phyloP scores from a whole-genome alignment of 92 coral and sea anemone genomes.

The Palythoa grandiflora region DNA sequence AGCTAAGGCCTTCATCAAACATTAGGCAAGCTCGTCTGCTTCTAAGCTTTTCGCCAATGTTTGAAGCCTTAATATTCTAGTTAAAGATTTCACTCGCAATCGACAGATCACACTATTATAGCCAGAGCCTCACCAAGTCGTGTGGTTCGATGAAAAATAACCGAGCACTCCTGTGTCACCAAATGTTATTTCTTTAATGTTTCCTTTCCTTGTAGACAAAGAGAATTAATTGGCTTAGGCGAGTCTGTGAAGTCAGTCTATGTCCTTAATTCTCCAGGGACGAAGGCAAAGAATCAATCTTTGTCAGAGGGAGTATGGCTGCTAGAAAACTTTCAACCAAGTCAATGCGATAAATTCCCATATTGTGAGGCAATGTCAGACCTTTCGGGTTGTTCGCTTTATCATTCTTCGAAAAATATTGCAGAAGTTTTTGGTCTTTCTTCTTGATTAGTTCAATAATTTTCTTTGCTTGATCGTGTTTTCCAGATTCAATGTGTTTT shows the following conservation, averaged over 20 bases:
- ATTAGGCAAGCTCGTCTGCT: neutral
- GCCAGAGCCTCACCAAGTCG: too few relatives aligned
- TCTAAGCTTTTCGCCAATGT: too few relatives aligned
- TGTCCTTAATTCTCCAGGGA: neutral
- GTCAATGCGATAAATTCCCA: neutral
- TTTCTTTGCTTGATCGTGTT: neutral
- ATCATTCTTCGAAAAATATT: too few relatives aligned
- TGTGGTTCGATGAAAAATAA: too few relatives aligned
- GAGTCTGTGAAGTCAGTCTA: neutral
- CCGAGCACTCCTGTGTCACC: neutral
- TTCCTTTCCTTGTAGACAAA: neutral
- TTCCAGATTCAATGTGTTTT: neutral
- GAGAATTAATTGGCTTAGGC: neutral
- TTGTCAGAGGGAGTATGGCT: neutral
- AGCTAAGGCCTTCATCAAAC: neutral
- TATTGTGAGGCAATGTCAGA: neutral
- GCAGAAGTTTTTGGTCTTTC: neutral
- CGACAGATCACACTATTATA: neutral
- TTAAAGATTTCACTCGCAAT: neutral
- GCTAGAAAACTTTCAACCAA: neutral
- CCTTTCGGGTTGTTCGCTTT: neutral
- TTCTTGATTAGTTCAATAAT: neutral
- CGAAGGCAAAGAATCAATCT: neutral
- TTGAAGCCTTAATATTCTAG: neutral
- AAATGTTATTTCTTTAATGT: neutral